Base-by-base conservation (phyloP, 2,888 invertebrate species). In the Bimastos eiseni region DNA sequence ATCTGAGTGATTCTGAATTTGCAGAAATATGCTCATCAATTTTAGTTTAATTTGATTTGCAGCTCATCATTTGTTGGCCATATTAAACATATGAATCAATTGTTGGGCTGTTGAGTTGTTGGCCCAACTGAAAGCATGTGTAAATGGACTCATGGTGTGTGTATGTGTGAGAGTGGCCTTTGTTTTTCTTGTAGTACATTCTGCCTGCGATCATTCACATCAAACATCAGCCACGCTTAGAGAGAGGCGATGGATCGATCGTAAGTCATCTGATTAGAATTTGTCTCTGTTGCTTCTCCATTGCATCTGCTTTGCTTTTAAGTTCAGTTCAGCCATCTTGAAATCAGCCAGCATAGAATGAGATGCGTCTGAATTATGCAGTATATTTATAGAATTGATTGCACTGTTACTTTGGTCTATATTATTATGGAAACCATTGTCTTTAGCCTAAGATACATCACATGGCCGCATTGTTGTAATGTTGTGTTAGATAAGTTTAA, bases 161-260 rank as follows among this genome's bases (percentile, higher is more conserved):
- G 24, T 3, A 30, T n/a, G 70, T 6, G 8, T n/a, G 70, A 70
- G 86, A 86, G 19, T 34, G 11, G 19, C 8, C 84, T 33, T 70
- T 30, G 13, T 89, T n/a, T 34, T 89, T 86, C 21, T 36, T 91
- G 89, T 93, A 95, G 98, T 96, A 96, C 93, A 95, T 96, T 90
- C 93, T 96, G 88, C 99, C 99, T 90, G 98, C 98, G 36, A 97
- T 98, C 93, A 97, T 99, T 36, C 99, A 99, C 94, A 98, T 98
- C 88, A 98, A 97, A 93, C 97, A 98, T 94, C 98, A 98, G 94
- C 97, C 97, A 11, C 96, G 97, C 92, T 95, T 99, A 92, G 96
- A 97, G 93, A 96, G 97, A 93, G 97, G 98, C 92, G 98, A 99
- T 95, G 99, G 99, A 33, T 99, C 99, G 6, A 97, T 98, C 93